Conservation (phyloP, 1,140 invertebrate species). For the Dendroctonus valens region DNA sequence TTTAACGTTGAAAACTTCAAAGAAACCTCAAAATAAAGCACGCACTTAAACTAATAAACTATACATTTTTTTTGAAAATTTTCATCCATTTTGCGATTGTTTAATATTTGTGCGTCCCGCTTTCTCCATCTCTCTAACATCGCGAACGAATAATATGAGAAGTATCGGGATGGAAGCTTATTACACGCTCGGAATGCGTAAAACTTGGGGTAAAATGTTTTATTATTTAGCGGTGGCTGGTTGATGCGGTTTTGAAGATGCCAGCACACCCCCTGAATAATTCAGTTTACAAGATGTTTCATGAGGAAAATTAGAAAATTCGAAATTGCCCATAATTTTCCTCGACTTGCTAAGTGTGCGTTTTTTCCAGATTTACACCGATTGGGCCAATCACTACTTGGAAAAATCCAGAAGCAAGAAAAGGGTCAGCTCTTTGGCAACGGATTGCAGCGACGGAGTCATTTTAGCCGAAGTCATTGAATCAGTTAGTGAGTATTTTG, state of each 20-base stretch:
- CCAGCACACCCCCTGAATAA: not conserved
- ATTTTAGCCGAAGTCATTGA: conserved; percentile 90
- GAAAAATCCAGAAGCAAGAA: conserved; percentile 84
- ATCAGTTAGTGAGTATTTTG: conserved; percentile 81
- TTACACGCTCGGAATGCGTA: conserved; percentile 38
- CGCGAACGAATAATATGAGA: conserved; percentile 12
- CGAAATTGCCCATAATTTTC: not conserved
- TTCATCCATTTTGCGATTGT: no score
- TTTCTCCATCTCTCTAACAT: no score
- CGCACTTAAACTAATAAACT: no score
- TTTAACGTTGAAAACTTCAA: no score
- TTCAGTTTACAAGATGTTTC: no score
- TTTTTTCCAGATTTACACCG: conserved; percentile 86
- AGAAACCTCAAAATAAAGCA: no score
- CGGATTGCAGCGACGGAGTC: conserved; percentile 88
- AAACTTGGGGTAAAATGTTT: conserved; percentile 19
- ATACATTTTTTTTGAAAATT: no score
- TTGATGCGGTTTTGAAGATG: conserved; percentile 5
- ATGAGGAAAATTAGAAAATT: not conserved
- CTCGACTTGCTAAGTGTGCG: conserved; percentile 7
- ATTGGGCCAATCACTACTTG: conserved; percentile 97
- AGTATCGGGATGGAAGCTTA: conserved; percentile 37
- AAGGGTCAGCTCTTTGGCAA: conserved; percentile 78
- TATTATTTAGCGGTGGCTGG: conserved; percentile 18
- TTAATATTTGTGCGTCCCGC: no score